A percentile compares a stretch with the other conserved stretches of the same genome.
phyloP scores from a whole-genome alignment of 2,888 invertebrate genomes.

The Agrotis exclamationis region DNA sequence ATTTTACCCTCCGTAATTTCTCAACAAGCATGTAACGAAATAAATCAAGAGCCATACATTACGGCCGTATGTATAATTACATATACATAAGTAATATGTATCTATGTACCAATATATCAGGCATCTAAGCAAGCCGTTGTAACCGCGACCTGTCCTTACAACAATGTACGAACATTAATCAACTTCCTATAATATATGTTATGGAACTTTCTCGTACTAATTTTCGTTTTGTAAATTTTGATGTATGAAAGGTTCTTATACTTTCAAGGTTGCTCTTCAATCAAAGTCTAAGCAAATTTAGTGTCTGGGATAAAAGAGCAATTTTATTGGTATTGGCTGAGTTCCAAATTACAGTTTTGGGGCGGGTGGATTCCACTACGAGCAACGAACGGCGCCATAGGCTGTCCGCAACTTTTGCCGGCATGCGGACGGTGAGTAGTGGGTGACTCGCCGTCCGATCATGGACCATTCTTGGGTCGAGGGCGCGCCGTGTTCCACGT shows the following conservation, averaged over 20 bases:
- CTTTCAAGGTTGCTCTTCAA: constrained; percentile 14
- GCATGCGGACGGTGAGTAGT: too few species aligned
- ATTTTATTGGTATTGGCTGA: too few species aligned
- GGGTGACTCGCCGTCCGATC: too few species aligned
- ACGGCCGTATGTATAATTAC: constrained; percentile 27
- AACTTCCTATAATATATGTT: constrained; percentile 13
- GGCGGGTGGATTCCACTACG: too few species aligned
- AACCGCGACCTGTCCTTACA: constrained; percentile 41
- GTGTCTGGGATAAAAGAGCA: too few species aligned
- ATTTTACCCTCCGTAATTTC: constrained; percentile 39
- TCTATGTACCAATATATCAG: constrained; percentile 40
- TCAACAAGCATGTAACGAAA: constrained; percentile 41
- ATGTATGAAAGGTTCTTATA: not conserved
- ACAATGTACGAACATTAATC: constrained; percentile 40
- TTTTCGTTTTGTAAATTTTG: constrained; percentile 13
- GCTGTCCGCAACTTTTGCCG: too few species aligned
- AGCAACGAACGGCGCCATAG: too few species aligned
- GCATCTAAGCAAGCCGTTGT: constrained; percentile 28
- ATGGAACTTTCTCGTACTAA: constrained; percentile 3
- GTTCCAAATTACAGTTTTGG: too few species aligned
- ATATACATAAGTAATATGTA: constrained; percentile 3
- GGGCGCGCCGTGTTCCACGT: too few species aligned
- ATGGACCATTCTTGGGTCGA: too few species aligned
- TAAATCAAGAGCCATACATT: constrained; percentile 45
- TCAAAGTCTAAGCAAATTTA: constrained; percentile 2